phyloP scores from a whole-genome alignment of 2,113 vertebrate genomes.

The Lethenteron camtschaticum region DNA sequence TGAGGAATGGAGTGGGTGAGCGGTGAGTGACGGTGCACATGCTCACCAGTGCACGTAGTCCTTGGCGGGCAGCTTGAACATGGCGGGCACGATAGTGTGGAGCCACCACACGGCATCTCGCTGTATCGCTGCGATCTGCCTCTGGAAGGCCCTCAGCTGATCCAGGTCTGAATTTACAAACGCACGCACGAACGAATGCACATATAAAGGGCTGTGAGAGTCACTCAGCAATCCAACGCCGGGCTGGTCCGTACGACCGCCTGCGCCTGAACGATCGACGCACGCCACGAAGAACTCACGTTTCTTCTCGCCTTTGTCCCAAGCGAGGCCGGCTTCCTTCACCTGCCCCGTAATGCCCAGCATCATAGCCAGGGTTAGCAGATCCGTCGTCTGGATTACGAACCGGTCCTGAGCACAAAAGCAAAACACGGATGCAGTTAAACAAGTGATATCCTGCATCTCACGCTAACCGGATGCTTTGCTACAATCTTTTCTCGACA shows the following conservation, averaged over 20 bases:
- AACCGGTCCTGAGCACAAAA: constrained; percentile 49
- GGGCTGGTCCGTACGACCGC: not conserved
- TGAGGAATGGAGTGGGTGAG: too few relatives aligned
- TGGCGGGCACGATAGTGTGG: constrained; percentile 71
- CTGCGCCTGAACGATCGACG: not conserved
- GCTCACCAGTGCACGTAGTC: constrained; percentile 84
- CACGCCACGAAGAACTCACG: constrained; percentile 25
- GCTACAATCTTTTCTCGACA: too few relatives aligned
- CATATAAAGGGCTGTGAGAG: not conserved
- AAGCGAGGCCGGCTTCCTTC: constrained; percentile 81
- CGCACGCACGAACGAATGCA: constrained; percentile 7
- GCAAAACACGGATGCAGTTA: not conserved
- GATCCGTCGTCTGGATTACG: constrained; percentile 78
- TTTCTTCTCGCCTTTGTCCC: constrained; percentile 98
- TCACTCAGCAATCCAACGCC: not conserved
- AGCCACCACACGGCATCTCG: constrained; percentile 96
- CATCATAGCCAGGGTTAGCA: constrained; percentile 95
- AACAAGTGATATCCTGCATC: too few relatives aligned
- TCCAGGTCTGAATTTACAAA: constrained; percentile 44
- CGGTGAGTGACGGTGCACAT: constrained; percentile 6
- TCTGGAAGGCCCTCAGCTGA: constrained; percentile 70
- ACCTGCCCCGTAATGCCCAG: constrained; percentile 88
- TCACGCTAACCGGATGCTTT: too few relatives aligned
- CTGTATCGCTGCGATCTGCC: constrained; percentile 83
- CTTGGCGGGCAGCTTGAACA: constrained; percentile 73